Base-by-base conservation (phyloP, 2,888 invertebrate species). In the Meliscaeva auricollis region DNA sequence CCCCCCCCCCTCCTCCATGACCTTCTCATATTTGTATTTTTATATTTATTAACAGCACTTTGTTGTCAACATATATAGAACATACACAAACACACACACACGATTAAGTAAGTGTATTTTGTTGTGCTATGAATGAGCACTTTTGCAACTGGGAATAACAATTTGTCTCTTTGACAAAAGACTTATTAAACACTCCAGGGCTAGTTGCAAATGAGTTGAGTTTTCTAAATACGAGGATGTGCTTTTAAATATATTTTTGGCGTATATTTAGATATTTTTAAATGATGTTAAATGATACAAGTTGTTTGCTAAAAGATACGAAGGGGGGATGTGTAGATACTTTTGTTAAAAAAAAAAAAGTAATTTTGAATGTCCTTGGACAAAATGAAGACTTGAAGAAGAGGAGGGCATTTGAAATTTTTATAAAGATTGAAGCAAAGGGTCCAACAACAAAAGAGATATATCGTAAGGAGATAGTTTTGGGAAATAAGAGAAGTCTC, bases 31-130 rank as follows among this genome's bases (percentile, higher is more conserved):
- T 26, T 60, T 60, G 22, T 41, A 8, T 2, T 41, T 60, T 26
- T 30, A 46, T 35, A 11, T 62, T 62, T 62, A 62, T 46, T 44
- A 44, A 62, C 44, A 62, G 15, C 44, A 44, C 44, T 26, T 62
- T 60, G 38, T 62, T 41, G 8, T 20, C 17, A 48, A 20, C 11
- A 13, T 13, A 41, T 13, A 3, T 41, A 26, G 26, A 26, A 26
- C 26, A 26, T 26, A 26, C 4, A 26, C 38, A 11, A 56, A 56
- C 3, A 32, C 32, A 32, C 11, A 15, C 13, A 9, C 6, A 38
- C 11, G 13, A 11, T 7, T 11, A 9, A 9, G 38, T 11, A 13
- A 38, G 11, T 26, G 4, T 26, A 26, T 26, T 26, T 26, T 26
- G 26, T 26, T 26, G 26, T 26, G 26, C 26, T 26, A 38, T 3